Conservation (phyloP, 2,888 invertebrate genomes). For the Eristalis tenax region DNA sequence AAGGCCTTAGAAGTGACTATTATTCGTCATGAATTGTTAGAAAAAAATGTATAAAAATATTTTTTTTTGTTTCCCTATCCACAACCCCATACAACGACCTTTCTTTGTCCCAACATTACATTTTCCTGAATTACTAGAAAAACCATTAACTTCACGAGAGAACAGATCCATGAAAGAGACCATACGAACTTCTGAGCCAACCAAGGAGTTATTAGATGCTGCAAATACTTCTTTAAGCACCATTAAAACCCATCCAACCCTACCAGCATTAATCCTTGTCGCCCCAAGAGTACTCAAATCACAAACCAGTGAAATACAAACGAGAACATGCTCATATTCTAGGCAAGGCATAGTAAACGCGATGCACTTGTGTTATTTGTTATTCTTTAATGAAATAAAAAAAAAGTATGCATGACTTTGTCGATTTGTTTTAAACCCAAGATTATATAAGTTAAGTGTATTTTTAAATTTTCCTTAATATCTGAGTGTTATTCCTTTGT, state of each 20-base stretch:
- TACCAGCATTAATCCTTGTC: conserved; percentile 60
- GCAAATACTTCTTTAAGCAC: conserved; percentile 57
- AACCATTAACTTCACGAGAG: conserved; percentile 79
- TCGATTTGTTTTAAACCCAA: background rate
- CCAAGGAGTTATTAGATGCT: conserved; percentile 51
- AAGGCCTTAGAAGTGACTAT: background rate
- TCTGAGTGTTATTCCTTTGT: background rate
- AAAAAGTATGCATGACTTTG: background rate
- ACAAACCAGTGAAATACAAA: conserved; percentile 42
- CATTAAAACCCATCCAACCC: conserved; percentile 48
- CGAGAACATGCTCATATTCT: conserved; percentile 50
- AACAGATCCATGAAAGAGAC: conserved; percentile 83
- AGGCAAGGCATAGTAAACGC: conserved; percentile 60
- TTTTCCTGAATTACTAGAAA: conserved; percentile 75
- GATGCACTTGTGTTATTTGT: conserved; percentile 48
- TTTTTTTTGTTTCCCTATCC: background rate
- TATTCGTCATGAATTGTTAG: background rate
- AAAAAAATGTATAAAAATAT: background rate
- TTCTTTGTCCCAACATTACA: conserved; percentile 6
- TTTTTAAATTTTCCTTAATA: background rate
- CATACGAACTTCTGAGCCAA: conserved; percentile 83
- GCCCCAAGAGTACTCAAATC: conserved; percentile 52
- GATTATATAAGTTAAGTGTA: background rate
- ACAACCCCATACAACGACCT: background rate
- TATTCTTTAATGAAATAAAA: background rate